Conservation (phyloP, 2,113 vertebrate genomes). For the Zosterops pallidus region DNA sequence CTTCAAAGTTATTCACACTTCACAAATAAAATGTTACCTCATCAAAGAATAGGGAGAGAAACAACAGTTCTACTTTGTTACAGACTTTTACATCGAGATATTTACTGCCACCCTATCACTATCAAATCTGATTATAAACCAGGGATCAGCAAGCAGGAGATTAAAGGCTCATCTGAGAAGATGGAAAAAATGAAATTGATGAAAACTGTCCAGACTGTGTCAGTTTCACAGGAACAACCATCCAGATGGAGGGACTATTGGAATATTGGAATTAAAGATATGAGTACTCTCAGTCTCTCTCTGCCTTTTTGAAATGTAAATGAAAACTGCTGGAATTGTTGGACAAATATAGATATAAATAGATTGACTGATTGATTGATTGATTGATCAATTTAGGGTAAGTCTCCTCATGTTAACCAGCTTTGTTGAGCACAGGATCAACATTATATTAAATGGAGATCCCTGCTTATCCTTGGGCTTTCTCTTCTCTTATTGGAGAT, state of each 20-base stretch:
- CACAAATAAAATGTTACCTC: conserved; percentile 31
- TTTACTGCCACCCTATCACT: background rate
- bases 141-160: conserved; percentile 13
- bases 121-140: conserved; percentile 45
- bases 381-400: fast-evolving
- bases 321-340: background rate
- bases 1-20: conserved; percentile 18
- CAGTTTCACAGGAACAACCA: background rate
- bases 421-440: background rate
- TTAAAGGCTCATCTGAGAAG: conserved; percentile 36
- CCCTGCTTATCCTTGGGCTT: background rate
- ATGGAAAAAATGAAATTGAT: conserved; percentile 26
- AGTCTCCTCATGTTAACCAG: background rate
- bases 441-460: background rate
- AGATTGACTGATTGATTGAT: background rate
- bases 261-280: background rate
- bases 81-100: conserved; percentile 1
- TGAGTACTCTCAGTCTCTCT: background rate
- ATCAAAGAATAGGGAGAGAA: background rate
- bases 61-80: background rate
- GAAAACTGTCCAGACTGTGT: background rate
- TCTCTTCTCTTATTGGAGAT: background rate
- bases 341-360: background rate
- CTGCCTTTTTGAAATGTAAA: conserved; percentile 39
- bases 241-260: background rate